Conservation (phyloP, 2,797 vertebrate species). For the Cheirogaleus major region DNA sequence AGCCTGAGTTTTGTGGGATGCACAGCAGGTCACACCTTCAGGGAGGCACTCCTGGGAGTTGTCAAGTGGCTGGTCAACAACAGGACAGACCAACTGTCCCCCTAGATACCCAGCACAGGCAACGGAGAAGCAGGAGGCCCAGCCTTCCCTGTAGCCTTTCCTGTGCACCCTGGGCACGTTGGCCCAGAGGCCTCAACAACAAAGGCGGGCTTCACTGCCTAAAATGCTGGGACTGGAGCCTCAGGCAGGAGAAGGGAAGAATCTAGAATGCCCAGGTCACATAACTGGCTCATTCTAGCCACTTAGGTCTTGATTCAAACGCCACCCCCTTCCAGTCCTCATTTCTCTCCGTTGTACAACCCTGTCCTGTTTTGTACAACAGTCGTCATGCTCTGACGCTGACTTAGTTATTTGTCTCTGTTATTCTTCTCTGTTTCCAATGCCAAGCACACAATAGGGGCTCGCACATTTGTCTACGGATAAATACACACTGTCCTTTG, state of each 20-base stretch:
- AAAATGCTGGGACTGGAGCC: neutral
- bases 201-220: neutral
- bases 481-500: neutral
- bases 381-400: neutral
- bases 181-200: neutral
- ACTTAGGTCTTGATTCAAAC: neutral
- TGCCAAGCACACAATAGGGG: neutral
- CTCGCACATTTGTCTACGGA: neutral
- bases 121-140: neutral
- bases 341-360: too few species aligned
- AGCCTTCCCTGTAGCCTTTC: neutral
- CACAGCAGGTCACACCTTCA: neutral
- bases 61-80: rapidly evolving
- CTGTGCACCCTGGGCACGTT: neutral
- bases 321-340: neutral
- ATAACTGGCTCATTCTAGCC: neutral
- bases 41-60: neutral
- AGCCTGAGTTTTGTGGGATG: neutral
- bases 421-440: neutral
- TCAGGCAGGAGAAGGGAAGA: neutral
- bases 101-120: neutral
- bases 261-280: neutral
- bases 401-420: neutral
- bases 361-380: neutral
- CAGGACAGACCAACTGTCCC: rapidly evolving